Conservation (phyloP, 2,888 invertebrate species). For the Morinoia aosen region DNA sequence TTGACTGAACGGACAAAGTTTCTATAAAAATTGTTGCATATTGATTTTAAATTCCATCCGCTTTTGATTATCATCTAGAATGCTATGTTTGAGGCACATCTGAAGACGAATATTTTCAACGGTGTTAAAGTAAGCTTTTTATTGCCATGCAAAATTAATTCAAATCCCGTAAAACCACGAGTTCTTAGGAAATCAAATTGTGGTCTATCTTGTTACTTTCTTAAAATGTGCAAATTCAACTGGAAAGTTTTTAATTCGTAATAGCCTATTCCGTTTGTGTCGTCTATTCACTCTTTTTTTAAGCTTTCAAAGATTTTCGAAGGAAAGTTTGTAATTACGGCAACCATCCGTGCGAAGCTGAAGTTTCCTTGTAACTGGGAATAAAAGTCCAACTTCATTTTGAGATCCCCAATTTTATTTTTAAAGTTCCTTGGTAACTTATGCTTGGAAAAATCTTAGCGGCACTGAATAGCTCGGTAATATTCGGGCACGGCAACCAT, state of each 20-base stretch:
- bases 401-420: not conserved
- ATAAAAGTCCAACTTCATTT: not conserved
- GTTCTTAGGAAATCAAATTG: not conserved
- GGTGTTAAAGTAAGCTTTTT: not conserved
- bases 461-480: not conserved
- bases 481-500: not conserved
- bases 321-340: not conserved
- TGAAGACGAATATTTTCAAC: not conserved
- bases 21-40: too few species aligned
- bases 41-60: too few species aligned
- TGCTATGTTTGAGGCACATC: not conserved
- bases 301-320: not conserved
- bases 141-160: not conserved
- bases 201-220: not conserved
- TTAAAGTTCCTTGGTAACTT: not conserved
- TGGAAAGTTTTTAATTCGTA: not conserved
- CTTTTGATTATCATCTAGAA: too few species aligned
- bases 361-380: not conserved
- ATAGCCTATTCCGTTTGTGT: not conserved
- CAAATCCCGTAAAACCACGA: not conserved
- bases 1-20: too few species aligned
- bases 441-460: not conserved
- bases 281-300: not conserved
- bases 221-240: not conserved
- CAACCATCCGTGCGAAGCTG: not conserved